phyloP scores from a whole-genome alignment of 2,113 vertebrate species.

The Tragelaphus buxtoni region DNA sequence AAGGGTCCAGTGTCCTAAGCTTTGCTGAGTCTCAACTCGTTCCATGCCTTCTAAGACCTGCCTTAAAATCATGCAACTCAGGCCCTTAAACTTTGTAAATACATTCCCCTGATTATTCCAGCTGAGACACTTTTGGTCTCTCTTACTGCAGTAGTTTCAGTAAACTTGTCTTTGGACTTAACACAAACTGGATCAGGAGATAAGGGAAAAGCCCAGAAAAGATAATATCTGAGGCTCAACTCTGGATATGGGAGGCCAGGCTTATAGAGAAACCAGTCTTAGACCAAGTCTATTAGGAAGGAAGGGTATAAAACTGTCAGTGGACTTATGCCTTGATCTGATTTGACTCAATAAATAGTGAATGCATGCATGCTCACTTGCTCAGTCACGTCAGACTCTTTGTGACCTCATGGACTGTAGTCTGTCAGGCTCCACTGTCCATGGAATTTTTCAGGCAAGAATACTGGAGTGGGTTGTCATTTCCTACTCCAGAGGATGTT shows the following conservation, averaged over 20 bases:
- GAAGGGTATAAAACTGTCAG: background rate
- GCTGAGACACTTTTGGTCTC: background rate
- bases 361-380: background rate
- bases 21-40: background rate
- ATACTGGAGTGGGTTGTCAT: background rate
- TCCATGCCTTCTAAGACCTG: background rate
- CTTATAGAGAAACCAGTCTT: background rate
- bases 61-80: background rate
- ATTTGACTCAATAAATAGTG: background rate
- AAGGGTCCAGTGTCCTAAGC: background rate
- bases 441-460: background rate
- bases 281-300: background rate
- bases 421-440: background rate
- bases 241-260: background rate
- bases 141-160: background rate
- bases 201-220: background rate
- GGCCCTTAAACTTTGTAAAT: background rate
- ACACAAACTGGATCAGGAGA: background rate
- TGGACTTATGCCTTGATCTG: background rate
- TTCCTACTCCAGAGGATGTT: background rate
- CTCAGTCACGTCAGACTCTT: background rate
- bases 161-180: background rate
- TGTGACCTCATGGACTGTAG: background rate
- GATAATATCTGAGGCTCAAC: background rate
- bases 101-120: background rate